phyloP scores from a whole-genome alignment of 1,140 invertebrate genomes.

The Sinonovacula constricta region DNA sequence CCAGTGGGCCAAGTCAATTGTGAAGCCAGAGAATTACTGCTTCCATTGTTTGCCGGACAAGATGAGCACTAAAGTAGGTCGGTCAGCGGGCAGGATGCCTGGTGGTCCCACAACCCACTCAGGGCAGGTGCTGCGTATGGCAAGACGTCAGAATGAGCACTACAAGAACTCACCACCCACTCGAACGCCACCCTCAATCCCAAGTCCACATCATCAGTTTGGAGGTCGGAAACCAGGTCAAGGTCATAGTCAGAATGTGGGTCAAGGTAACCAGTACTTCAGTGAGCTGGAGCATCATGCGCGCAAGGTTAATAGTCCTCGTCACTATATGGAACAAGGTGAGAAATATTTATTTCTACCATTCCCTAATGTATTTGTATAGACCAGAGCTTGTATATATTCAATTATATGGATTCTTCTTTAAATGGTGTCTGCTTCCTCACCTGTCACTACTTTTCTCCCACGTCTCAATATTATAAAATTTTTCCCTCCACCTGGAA shows the following conservation, averaged over 20 bases:
- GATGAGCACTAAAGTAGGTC: constrained; percentile 65
- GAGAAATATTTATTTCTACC: too few relatives aligned
- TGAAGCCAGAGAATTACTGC: constrained; percentile 64
- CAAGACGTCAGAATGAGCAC: constrained; percentile 60
- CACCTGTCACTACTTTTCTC: too few relatives aligned
- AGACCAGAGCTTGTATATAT: too few relatives aligned
- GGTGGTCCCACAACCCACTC: constrained; percentile 53
- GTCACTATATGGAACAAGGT: constrained; percentile 72
- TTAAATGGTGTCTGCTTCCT: too few relatives aligned
- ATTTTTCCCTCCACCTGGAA: too few relatives aligned
- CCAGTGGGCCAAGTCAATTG: constrained; percentile 50
- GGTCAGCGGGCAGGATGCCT: constrained; percentile 71
- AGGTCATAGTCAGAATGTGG: not conserved
- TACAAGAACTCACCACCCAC: constrained; percentile 64
- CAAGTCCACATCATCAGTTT: constrained; percentile 57
- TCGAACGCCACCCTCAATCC: constrained; percentile 73
- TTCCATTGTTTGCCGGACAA: constrained; percentile 58
- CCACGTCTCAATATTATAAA: too few relatives aligned
- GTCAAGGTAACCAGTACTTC: constrained; percentile 59
- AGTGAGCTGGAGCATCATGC: constrained; percentile 72
- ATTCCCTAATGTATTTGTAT: not conserved
- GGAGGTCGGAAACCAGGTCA: constrained; percentile 45
- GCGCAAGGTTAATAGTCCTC: constrained; percentile 65
- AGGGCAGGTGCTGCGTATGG: constrained; percentile 63
- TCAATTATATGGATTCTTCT: too few relatives aligned